Conservation (phyloP, 1,140 invertebrate species). For the Drosophila nikananu region DNA sequence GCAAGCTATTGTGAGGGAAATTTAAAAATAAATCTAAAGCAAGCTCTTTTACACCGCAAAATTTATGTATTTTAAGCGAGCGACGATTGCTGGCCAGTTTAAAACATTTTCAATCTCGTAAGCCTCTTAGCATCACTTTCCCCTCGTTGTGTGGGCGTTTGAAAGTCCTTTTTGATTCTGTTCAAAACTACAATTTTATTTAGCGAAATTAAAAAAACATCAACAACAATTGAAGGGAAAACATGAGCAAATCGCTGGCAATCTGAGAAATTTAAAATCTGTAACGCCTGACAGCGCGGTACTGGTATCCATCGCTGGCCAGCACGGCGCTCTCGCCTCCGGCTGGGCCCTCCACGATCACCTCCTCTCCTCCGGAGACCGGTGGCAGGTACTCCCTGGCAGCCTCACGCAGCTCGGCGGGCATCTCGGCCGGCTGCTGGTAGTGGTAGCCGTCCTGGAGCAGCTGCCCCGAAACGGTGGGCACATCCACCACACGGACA, state of each 20-base stretch:
- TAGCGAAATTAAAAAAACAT: constrained; percentile 28
- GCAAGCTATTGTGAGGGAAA: too few relatives aligned
- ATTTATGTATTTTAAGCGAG: background rate
- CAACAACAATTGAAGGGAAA: constrained; percentile 28
- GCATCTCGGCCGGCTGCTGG: constrained; percentile 64
- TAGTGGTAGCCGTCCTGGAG: constrained; percentile 75
- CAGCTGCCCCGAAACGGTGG: constrained; percentile 51
- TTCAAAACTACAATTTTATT: constrained; percentile 36
- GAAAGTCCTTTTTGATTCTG: background rate
- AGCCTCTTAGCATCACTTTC: background rate
- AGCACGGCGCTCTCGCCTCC: constrained; percentile 66
- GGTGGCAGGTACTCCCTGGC: constrained; percentile 69
- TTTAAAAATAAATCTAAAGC: too few relatives aligned
- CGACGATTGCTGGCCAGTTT: background rate
- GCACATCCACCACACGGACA: constrained; percentile 64
- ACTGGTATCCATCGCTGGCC: constrained; percentile 77
- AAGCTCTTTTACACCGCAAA: too few relatives aligned
- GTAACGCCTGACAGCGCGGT: constrained; percentile 72
- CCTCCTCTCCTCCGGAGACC: constrained; percentile 25
- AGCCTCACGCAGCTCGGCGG: constrained; percentile 60
- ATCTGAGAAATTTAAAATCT: constrained; percentile 61
- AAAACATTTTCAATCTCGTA: background rate
- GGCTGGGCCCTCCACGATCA: constrained; percentile 63
- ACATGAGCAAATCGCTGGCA: constrained; percentile 10
- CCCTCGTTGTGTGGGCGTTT: too few relatives aligned